Evolutionary conservation across 92 coral and sea anemone species (phyloP).

Genomic region (Parazoanthus atlanticus): DNA sequence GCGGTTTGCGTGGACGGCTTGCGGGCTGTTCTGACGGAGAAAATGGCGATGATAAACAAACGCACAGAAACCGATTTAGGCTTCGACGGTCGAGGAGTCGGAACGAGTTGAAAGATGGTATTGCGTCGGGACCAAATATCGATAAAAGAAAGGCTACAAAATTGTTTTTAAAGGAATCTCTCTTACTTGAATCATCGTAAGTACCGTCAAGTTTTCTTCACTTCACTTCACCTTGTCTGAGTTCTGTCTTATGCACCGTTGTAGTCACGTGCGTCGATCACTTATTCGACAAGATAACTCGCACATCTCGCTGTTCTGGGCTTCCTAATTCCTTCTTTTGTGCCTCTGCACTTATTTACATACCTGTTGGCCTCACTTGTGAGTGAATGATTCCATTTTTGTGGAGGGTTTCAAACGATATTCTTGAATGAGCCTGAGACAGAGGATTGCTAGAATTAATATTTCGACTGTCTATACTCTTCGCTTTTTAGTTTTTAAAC

Average conservation of each 20-base stretch:
- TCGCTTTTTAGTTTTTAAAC: too few species aligned
- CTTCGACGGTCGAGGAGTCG: constrained; percentile 64
- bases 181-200: constrained; percentile 93
- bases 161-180: constrained; percentile 78
- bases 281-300: not conserved
- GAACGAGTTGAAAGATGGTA: constrained; percentile 79
- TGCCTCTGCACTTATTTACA: too few species aligned
- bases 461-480: too few species aligned
- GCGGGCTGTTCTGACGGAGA: constrained; percentile 14
- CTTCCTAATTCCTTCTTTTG: too few species aligned
- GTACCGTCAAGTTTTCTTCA: constrained; percentile 43
- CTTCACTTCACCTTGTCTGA: not conserved
- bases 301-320: not conserved
- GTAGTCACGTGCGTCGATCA: not conserved
- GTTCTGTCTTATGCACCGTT: not conserved
- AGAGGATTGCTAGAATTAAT: too few species aligned
- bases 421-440: too few species aligned
- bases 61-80: constrained; percentile 56
- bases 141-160: constrained; percentile 78
- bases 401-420: too few species aligned
- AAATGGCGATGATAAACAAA: constrained; percentile 24
- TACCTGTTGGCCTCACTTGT: not conserved
- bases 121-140: constrained; percentile 87
- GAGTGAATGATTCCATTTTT: too few species aligned
- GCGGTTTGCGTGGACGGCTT: not conserved